These are phyloP conservation scores for Gonocerus acuteangulatus DNA, from an alignment of 2,888 invertebrate genomes.

Conservation along the genomic window DNA sequence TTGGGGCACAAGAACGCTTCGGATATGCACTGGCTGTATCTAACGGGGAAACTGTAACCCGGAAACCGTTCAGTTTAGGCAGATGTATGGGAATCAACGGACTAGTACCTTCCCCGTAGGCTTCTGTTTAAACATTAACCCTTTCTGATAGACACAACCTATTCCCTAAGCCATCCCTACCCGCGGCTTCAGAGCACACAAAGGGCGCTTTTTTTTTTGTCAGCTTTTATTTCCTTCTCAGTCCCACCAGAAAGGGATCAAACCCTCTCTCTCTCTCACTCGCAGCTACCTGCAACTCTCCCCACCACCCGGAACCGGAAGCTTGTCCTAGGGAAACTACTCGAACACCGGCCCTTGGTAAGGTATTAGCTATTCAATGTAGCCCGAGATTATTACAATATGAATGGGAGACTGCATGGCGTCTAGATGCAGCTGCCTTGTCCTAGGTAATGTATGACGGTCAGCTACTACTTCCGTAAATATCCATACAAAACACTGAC, in stretches of 20 bases:
- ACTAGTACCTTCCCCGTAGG: not conserved
- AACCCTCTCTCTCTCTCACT: conserved; percentile 11
- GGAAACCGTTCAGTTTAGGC: no score
- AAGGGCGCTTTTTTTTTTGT: conserved; percentile 4
- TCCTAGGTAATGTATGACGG: no score
- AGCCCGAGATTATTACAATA: conserved; percentile 32
- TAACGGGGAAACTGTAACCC: no score
- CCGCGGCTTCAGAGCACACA: not conserved
- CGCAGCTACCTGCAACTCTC: conserved; percentile 18
- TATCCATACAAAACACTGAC: no score
- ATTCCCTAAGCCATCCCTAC: not conserved
- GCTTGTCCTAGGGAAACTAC: conserved; percentile 6
- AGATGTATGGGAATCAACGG: no score
- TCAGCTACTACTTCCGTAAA: no score
- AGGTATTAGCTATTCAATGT: conserved; percentile 33
- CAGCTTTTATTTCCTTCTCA: not conserved
- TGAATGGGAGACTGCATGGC: conserved; percentile 20
- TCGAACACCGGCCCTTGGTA: not conserved
- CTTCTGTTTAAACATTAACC: conserved; percentile 17
- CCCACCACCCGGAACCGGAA: conserved; percentile 25
- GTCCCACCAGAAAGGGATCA: not conserved
- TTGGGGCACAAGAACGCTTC: no score
- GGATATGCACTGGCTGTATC: no score
- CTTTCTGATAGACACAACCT: not conserved
- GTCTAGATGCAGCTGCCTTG: not conserved